These are phyloP conservation scores for Agrochola lota DNA, from an alignment of 2,888 invertebrate species.

Conservation along the genomic window DNA sequence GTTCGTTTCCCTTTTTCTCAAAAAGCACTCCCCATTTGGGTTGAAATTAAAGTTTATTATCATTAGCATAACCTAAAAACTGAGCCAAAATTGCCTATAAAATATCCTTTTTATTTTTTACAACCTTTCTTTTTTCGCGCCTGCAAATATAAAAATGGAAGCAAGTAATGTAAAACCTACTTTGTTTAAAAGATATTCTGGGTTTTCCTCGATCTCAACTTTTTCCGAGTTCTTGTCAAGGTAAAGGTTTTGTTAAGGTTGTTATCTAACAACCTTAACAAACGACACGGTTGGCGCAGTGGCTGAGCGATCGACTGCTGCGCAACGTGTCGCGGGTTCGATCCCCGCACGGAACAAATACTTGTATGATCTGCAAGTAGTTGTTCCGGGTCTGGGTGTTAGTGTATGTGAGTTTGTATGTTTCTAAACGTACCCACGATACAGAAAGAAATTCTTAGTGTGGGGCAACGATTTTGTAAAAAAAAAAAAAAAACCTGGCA, in stretches of 20 bases:
- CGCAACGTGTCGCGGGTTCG: too few relatives aligned
- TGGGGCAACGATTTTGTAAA: too few relatives aligned
- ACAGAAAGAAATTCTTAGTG: too few relatives aligned
- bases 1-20: constrained; percentile 19
- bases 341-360: too few relatives aligned
- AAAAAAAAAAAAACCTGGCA: too few relatives aligned
- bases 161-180: constrained; percentile 29
- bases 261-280: neutral
- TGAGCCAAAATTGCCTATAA: constrained; percentile 50
- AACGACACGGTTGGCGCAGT: too few relatives aligned
- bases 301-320: too few relatives aligned
- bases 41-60: constrained; percentile 66
- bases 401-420: too few relatives aligned
- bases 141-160: constrained; percentile 48
- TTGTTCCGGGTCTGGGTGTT: too few relatives aligned
- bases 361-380: too few relatives aligned
- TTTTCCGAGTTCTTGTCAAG: neutral
- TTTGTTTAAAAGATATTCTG: constrained; percentile 22
- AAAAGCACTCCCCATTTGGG: constrained; percentile 54
- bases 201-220: neutral
- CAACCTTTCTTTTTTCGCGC: constrained; percentile 40
- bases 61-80: constrained; percentile 56
- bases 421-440: too few relatives aligned
- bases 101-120: constrained; percentile 60
- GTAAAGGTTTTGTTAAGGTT: neutral